Evolutionary conservation across 2,888 invertebrate genomes (phyloP), one percentile per base, ranked within the genome.

Genomic region (Rhingia campestris): DNA sequence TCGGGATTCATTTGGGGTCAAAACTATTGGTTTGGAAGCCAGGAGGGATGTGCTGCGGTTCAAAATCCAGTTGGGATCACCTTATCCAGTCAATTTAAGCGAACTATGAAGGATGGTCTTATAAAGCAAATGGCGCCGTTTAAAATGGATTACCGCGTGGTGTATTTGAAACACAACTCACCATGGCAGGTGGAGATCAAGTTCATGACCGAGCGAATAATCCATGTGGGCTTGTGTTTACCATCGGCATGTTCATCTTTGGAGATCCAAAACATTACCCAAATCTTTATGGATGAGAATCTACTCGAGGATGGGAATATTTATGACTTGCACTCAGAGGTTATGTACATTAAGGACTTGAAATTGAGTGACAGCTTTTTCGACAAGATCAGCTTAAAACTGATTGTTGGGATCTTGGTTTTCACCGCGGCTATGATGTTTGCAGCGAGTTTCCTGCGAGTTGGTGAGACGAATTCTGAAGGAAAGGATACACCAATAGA

Each of bases 21-120:
- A 81, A 94, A 93, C 88, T 92, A 92, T 63, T 94, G 94, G 94
- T 86, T 94, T 41, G 94, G 94, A 9, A 92, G 92, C 30, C 91
- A 90, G 47, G 90, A 90, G 45, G 92, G 93, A 12, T 94, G 94
- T 87, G 86, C 89, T 3, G 92, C 93, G 1, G 88, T 92, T 0
- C 88, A 89, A 41, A 87, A 87, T 32, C 91, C 91, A 3, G 88
- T 91, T 5, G 64, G 39, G 4, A 89, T 92, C 33, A 92, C 92
- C 10, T 86, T 92, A 2, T 91, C 91, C 0, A 88, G 89, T 76
- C 90, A 89, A 70, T 91, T 88, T 70, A 88, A 90, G 2, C 88
- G 92, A 0, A 88, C 89, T 3, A 92, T 92, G 92, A 90, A 91
- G 66, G 86, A 88, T 9, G 90, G 90, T n/a, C 86, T 92, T 9